A percentile compares a stretch with the other conserved stretches of the same genome.
These are phyloP conservation scores for Chloroceryle amazona DNA, from an alignment of 2,797 vertebrate species.

Conservation along the genomic window DNA sequence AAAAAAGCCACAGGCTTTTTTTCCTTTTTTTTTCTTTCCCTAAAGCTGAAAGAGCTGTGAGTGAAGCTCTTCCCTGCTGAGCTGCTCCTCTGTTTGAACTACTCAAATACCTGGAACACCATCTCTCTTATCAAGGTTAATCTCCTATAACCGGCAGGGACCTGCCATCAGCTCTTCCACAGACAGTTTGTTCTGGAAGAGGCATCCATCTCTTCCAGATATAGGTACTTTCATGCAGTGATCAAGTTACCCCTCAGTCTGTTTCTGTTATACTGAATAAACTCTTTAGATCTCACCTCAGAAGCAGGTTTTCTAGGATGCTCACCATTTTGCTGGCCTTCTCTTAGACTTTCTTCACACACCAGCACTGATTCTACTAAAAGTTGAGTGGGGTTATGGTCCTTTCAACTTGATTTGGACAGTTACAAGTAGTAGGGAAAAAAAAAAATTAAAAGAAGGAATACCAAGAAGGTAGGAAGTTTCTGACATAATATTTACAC, in stretches of 20 bases:
- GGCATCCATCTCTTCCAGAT: neutral
- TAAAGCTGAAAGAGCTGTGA: neutral
- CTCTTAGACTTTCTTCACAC: neutral
- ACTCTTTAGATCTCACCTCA: neutral
- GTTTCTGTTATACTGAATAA: neutral
- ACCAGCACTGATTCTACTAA: neutral
- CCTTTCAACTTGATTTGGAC: neutral
- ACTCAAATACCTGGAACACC: neutral
- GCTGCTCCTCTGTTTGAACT: neutral
- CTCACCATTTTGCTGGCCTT: neutral
- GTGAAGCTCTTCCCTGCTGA: neutral
- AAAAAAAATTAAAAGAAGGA: no score
- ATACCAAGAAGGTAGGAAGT: neutral
- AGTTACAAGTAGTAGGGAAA: rapidly evolving
- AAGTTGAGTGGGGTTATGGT: neutral
- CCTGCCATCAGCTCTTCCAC: neutral
- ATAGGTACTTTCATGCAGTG: rapidly evolving
- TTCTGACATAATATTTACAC: neutral
- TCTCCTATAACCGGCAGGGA: neutral
- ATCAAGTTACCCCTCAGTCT: neutral
- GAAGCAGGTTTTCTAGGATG: neutral
- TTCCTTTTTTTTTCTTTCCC: no score
- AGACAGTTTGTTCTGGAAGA: neutral
- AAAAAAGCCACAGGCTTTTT: neutral
- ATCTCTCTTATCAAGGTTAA: neutral